phyloP scores from a whole-genome alignment of 2,888 invertebrate species.

The Scaptomyza flava region DNA sequence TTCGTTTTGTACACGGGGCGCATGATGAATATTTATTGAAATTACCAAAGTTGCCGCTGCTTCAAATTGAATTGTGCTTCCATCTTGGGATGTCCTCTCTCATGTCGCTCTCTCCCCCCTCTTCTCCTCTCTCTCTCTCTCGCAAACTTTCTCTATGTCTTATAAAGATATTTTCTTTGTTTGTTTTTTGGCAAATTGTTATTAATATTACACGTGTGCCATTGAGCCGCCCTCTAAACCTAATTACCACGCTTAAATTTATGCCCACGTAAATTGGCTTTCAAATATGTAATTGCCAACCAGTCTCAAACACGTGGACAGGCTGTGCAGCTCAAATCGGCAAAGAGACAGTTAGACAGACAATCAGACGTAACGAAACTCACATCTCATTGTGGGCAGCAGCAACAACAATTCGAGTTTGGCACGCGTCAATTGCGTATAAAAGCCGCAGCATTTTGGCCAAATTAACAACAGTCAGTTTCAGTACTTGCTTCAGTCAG shows the following conservation, averaged over 20 bases:
- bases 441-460: conserved; percentile 61
- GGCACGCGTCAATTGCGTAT: conserved; percentile 71
- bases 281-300: conserved; percentile 54
- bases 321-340: not conserved
- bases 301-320: conserved; percentile 7
- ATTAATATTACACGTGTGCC: conserved; percentile 81
- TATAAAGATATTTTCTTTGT: not conserved
- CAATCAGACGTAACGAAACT: conserved; percentile 29
- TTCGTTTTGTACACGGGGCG: conserved; percentile 47
- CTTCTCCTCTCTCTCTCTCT: conserved; percentile 14
- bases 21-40: conserved; percentile 84
- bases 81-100: conserved; percentile 60
- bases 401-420: conserved; percentile 37
- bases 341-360: conserved; percentile 6
- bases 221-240: conserved; percentile 46
- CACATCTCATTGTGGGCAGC: conserved; percentile 63
- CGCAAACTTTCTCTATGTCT: conserved; percentile 3
- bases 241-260: conserved; percentile 68
- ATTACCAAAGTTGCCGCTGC: conserved; percentile 77
- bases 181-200: conserved; percentile 81
- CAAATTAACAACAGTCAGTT: conserved; percentile 71
- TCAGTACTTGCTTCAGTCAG: conserved; percentile 23
- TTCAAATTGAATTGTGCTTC: conserved; percentile 81
- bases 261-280: conserved; percentile 68
- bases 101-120: not conserved